phyloP scores from a whole-genome alignment of 1,140 invertebrate species.

The Trichonephila inaurata region DNA sequence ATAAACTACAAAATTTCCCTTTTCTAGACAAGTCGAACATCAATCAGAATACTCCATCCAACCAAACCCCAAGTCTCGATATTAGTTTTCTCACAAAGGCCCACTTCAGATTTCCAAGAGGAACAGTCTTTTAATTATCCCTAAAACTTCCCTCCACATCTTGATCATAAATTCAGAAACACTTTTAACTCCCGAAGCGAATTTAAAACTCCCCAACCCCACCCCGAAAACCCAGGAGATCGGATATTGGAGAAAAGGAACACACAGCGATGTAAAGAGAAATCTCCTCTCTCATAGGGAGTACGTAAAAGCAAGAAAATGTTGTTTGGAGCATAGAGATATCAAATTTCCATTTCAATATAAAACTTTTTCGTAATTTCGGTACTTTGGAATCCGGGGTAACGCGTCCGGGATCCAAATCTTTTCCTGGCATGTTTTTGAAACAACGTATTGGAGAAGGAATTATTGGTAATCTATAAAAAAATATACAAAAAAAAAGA shows the following conservation, averaged over 20 bases:
- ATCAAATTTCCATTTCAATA: slow-evolving; percentile 53
- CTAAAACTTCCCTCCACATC: not conserved
- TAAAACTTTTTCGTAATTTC: slow-evolving; percentile 39
- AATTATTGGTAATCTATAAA: slow-evolving; percentile 52
- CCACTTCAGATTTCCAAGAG: not conserved
- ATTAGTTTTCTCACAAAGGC: too few relatives aligned
- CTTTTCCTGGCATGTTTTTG: not conserved
- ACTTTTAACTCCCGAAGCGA: not conserved
- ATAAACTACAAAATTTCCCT: too few relatives aligned
- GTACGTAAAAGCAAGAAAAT: not conserved
- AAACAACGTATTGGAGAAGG: slow-evolving; percentile 21
- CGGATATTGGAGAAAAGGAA: not conserved
- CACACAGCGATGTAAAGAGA: not conserved
- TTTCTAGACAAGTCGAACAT: too few relatives aligned
- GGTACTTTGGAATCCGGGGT: not conserved
- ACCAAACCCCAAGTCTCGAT: too few relatives aligned
- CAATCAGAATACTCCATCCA: too few relatives aligned
- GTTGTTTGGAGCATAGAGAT: not conserved
- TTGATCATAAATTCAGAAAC: not conserved
- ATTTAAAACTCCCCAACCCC: not conserved
- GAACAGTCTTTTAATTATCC: not conserved
- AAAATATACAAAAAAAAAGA: not conserved
- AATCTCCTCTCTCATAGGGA: not conserved
- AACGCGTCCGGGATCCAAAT: not conserved
- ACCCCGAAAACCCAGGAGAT: not conserved